A percentile compares a stretch with the other conserved stretches of the same genome.
These are phyloP conservation scores for Acyrthosiphon pisum DNA, from an alignment of 1,140 invertebrate genomes.

Conservation along the genomic window DNA sequence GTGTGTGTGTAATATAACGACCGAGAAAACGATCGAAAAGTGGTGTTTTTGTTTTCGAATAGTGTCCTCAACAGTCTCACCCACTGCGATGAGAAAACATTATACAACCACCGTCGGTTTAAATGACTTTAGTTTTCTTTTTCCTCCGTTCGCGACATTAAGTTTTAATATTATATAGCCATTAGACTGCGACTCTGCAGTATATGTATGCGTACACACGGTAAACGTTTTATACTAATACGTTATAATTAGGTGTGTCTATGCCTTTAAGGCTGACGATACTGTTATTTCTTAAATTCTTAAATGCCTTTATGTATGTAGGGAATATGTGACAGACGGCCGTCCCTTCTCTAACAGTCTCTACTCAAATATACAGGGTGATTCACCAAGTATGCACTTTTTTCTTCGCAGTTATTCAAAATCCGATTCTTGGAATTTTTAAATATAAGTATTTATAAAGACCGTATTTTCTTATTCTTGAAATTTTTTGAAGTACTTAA, in stretches of 20 bases:
- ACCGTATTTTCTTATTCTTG: no score
- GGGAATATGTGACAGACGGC: neutral
- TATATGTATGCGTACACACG: neutral
- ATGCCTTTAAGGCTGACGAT: neutral
- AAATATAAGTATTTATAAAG: no score
- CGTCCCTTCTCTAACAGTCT: neutral
- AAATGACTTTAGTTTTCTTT: neutral
- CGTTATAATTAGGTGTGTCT: neutral
- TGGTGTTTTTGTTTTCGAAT: neutral
- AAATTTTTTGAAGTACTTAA: no score
- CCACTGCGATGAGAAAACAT: neutral
- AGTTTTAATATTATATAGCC: neutral
- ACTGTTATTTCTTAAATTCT: neutral
- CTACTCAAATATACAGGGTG: neutral
- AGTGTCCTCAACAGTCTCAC: neutral
- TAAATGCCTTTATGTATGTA: neutral
- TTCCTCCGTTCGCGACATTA: neutral
- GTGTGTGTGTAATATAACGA: neutral
- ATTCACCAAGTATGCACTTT: no score
- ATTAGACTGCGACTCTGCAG: neutral
- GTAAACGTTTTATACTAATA: neutral
- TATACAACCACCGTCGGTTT: neutral
- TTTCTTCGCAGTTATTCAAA: no score
- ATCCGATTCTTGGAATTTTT: no score
- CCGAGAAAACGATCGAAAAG: conserved; percentile 6